A percentile compares a stretch with the other conserved stretches of the same genome.
Evolutionary conservation across 2,113 vertebrate species (phyloP).

Genomic region (Coracopsis vasa): DNA sequence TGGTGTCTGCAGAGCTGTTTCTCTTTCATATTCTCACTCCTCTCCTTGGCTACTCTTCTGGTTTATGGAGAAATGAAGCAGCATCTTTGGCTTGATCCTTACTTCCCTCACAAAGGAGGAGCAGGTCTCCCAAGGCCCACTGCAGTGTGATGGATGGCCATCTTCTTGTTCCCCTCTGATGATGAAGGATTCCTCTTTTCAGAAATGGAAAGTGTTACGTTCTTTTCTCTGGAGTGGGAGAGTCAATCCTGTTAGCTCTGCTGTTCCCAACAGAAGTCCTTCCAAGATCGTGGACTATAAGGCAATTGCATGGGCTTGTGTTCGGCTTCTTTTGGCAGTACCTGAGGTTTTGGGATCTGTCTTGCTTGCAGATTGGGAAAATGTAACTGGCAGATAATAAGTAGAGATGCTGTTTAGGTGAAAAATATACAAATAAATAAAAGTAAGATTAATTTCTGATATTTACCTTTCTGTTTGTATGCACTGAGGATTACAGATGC

Average conservation of each 20-base stretch:
- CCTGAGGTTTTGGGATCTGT: not conserved
- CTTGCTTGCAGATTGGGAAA: not conserved
- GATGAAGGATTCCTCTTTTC: not conserved
- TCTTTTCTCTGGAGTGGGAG: not conserved
- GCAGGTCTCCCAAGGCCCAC: not conserved
- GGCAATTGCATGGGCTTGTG: not conserved
- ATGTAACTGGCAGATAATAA: not conserved
- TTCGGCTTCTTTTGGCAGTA: not conserved
- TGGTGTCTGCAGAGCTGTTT: not conserved
- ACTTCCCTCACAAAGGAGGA: not conserved
- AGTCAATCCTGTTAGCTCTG: not conserved
- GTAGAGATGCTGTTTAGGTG: not conserved
- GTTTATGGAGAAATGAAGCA: not conserved
- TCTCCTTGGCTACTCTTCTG: not conserved
- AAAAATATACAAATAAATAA: not conserved
- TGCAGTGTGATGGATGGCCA: rapidly evolving
- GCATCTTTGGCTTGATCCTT: not conserved
- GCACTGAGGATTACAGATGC: not conserved
- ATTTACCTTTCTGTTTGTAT: not conserved
- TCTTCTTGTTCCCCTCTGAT: not conserved
- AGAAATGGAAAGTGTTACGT: not conserved
- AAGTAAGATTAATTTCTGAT: not conserved
- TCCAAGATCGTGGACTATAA: not conserved
- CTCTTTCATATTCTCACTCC: not conserved
- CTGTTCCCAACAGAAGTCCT: not conserved